Conservation (phyloP, 2,888 invertebrate genomes). For the Erebia epiphron region DNA sequence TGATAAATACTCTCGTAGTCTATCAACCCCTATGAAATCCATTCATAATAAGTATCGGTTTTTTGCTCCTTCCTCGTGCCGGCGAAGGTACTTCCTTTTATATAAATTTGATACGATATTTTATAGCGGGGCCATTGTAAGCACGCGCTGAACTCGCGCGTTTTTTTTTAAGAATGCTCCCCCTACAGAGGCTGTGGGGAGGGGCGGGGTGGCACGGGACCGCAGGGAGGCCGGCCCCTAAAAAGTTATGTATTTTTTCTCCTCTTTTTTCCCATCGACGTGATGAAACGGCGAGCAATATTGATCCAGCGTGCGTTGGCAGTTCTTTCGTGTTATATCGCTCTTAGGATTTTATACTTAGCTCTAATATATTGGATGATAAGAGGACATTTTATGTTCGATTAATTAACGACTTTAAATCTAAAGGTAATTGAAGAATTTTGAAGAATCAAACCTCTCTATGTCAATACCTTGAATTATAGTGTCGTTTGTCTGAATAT, state of each 20-base stretch:
- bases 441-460: too few relatives aligned
- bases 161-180: constrained; percentile 62
- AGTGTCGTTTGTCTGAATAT: too few relatives aligned
- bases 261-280: constrained; percentile 80
- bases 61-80: constrained; percentile 64
- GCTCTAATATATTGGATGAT: constrained; percentile 6
- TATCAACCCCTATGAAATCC: constrained; percentile 46
- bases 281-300: constrained; percentile 77
- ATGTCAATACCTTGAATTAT: too few relatives aligned
- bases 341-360: constrained; percentile 32
- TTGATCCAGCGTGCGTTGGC: constrained; percentile 67
- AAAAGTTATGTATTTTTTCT: constrained; percentile 83
- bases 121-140: constrained; percentile 64
- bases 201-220: constrained; percentile 49
- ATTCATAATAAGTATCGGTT: constrained; percentile 55
- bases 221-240: constrained; percentile 71
- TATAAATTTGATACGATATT: constrained; percentile 79
- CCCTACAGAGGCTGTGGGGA: constrained; percentile 44
- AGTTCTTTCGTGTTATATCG: constrained; percentile 46
- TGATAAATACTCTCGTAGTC: constrained; percentile 50
- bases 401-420: not conserved
- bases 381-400: not conserved
- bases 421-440: too few relatives aligned
- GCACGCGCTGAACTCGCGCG: constrained; percentile 69
- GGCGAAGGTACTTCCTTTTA: constrained; percentile 70